Evolutionary conservation across 2,888 invertebrate genomes (phyloP), one percentile per base, ranked within the genome.

Genomic region (Osmoderma eremita): DNA sequence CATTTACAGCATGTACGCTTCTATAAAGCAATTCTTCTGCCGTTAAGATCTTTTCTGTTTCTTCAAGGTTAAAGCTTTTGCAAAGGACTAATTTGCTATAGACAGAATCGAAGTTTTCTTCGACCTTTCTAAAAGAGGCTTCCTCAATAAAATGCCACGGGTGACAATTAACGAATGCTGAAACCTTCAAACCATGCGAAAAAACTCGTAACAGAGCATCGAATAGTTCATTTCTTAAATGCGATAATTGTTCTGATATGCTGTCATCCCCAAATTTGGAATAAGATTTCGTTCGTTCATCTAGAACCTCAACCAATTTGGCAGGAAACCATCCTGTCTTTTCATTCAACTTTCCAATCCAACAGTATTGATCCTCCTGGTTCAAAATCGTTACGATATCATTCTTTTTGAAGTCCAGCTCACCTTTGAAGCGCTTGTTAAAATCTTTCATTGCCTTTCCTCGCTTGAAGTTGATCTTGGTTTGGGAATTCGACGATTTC

Each of bases 301-400:
- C 65, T 49, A 65, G 22, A 30, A 58, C 20, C 15, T 58, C 20
- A 10, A 65, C 65, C 1, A 65, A 65, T 39, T 50, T 58, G 10
- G 65, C 49, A n/a, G 65, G 65, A 18, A 65, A 65, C 65, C 65
- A 65, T 38, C 65, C 65, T 12, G 45, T 65, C n/a, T 50, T 58
- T 12, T 30, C 65, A 13, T 65, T 65, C 6, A 65, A 49, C 24
- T 48, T 58, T 2, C 65, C 65, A 12, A 58, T 20, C 65, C 65
- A 65, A 15, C 65, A 65, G 24, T 65, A 58, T 4, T 50, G 39
- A 50, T 65, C 65, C 24, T 65, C 39, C 6, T 58, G 58, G 41
- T 48, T 58, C 3, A 65, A n/a, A 12, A 65, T 49, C 3, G 65
- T 65, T 17, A 65, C 50, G 22, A 65, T 50, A 24, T 65, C 58